Evolutionary conservation across 1,140 invertebrate genomes (phyloP), one percentile per base, ranked within the genome.

Genomic region (Leptonema lineaticorne): DNA sequence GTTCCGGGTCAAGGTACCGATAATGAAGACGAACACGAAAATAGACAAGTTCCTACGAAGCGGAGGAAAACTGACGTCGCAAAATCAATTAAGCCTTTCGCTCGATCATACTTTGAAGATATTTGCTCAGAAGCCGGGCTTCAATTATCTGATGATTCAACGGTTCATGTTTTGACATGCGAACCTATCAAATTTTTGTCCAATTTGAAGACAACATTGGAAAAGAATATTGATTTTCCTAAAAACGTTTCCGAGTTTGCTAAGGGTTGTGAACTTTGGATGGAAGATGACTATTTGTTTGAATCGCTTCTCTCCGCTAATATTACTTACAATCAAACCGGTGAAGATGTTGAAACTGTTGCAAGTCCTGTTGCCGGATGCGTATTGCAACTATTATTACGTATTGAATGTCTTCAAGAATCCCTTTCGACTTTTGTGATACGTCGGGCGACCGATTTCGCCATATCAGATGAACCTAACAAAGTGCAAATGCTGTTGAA

Each of bases 401-500:
- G 70, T 69, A 70, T 83, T 8, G 75, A 76, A 14, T 75, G 76
- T 33, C 53, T 82, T 18, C 81, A 83, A 73, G 74, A 75, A 6
- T 78, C 80, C 69, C 62, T 83, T n/a, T 74, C 74, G 6, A 76
- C 79, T 63, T 79, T 75, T 53, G 72, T 82, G 22, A 77, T 82
- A 73, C 75, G 79, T 67, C 77, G 76, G 68, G 78, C 79, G 6
- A 76, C 77, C 37, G 77, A 81, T 66, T 75, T 79, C 26, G 78
- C 78, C 4, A 74, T 77, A 56, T 76, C 76, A 30, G 74, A 75
- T 16, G 76, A 78, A 62, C 77, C 75, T 65, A 74, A 72, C 0
- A 79, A 76, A 76, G 79, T 83, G 28, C 76, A 78, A 73, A 79
- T 78, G 74, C 75, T 81, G 50, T 63, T 82, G 22, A 79, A 79